Conservation (phyloP, 2,797 vertebrate species). For the Hippocampus kuda region DNA sequence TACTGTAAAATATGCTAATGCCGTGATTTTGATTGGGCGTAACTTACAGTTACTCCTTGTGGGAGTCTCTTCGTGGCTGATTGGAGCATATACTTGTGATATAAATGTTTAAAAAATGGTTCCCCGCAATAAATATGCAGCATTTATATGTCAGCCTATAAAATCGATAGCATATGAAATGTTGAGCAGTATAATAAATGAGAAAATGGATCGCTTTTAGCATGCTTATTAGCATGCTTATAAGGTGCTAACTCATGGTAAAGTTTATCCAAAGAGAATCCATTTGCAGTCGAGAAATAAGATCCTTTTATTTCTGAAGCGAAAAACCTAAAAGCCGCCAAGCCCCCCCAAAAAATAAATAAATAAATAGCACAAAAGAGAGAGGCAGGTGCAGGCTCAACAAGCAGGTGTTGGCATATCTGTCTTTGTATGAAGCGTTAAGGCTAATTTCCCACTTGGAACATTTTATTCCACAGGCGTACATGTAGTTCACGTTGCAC, state of each 20-base stretch:
- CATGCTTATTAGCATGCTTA: neutral
- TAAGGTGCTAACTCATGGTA: neutral
- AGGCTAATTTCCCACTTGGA: slow-evolving; percentile 29
- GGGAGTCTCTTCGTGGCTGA: slow-evolving; percentile 1
- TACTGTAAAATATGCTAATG: slow-evolving; percentile 41
- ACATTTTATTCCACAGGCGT: slow-evolving; percentile 20
- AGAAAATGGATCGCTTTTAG: neutral
- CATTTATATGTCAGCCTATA: slow-evolving; percentile 8
- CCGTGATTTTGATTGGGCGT: slow-evolving; percentile 12
- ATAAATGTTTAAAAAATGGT: neutral
- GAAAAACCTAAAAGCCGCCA: neutral
- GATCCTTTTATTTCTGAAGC: neutral
- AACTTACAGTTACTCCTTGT: slow-evolving; percentile 41
- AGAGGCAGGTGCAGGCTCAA: slow-evolving; percentile 32
- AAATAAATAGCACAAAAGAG: neutral
- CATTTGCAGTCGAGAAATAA: neutral
- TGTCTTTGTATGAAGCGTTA: slow-evolving; percentile 30
- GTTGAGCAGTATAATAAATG: slow-evolving; percentile 17
- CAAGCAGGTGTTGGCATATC: slow-evolving; percentile 30
- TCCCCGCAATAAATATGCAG: neutral
- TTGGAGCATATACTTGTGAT: neutral
- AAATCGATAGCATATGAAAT: slow-evolving; percentile 32
- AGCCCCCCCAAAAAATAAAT: neutral
- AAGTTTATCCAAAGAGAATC: neutral
- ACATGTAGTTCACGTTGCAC: slow-evolving; percentile 21